phyloP scores from a whole-genome alignment of 1,140 invertebrate genomes.

The Drosophila busckii region DNA sequence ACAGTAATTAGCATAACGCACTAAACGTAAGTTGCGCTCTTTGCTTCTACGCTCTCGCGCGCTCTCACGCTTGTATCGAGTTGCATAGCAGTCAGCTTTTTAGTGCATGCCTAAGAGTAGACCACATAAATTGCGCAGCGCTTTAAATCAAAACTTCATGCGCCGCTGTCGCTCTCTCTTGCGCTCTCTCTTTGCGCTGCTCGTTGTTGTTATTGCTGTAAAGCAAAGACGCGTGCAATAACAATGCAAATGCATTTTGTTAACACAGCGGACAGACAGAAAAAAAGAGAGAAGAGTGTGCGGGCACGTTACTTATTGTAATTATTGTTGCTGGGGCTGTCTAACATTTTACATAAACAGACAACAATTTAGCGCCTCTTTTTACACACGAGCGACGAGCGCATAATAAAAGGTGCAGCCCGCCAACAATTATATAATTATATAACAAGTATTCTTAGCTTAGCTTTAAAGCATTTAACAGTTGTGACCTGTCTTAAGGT shows the following conservation, averaged over 20 bases:
- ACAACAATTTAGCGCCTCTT: conserved; percentile 15
- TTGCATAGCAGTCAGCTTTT: not conserved
- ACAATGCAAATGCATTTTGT: conserved; percentile 15
- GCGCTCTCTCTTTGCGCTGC: not conserved
- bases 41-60: not conserved
- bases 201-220: not conserved
- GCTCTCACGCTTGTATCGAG: not conserved
- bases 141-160: not conserved
- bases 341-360: not conserved
- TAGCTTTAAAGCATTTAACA: too few species aligned
- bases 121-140: conserved; percentile 18
- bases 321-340: not conserved
- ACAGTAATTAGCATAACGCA: not conserved
- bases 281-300: not conserved
- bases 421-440: not conserved
- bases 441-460: too few species aligned
- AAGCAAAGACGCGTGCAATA: conserved; percentile 4
- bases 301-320: too few species aligned
- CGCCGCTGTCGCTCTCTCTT: conserved; percentile 2
- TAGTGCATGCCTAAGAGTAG: conserved; percentile 47
- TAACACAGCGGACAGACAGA: conserved; percentile 20
- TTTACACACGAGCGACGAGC: not conserved
- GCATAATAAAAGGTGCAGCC: conserved; percentile 3
- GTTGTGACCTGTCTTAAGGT: too few species aligned
- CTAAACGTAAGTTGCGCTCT: too few species aligned